Evolutionary conservation across 2,113 vertebrate species (phyloP), one percentile per base, ranked within the genome.

Genomic region (Thryonomys swinderianus): DNA sequence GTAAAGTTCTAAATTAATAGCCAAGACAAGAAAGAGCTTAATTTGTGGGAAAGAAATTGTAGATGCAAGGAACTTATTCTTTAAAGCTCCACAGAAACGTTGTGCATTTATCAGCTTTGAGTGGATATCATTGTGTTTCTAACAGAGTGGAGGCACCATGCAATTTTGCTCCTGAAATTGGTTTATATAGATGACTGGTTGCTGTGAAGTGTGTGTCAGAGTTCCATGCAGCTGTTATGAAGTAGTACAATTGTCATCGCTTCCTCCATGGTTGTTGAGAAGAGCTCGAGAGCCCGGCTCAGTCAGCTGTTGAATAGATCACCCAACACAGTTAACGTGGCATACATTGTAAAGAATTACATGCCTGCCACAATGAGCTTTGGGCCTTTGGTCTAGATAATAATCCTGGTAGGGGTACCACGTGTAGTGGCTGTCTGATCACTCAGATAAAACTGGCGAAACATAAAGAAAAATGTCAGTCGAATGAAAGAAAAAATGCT

Each of bases 261-360:
- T 98, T 98, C 98, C 98, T 99, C 99, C 99, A 99, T 98, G 98
- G 98, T 98, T 99, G 98, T 99, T 98, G 98, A 98, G 98, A 98
- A 98, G 98, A 98, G 99, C 98, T 98, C 93, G 98, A 98, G 98
- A 98, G 99, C 98, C 98, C 98, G 98, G 98, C 98, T 99, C 99
- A 99, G 98, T 98, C 99, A 99, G 98, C 99, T 99, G 99, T 99
- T 99, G 99, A 99, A 99, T 98, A 99, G 99, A 99, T 99, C 99
- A 99, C 99, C 99, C 99, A 99, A 99, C 99, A 99, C 98, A 98
- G 98, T 98, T 99, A 99, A 99, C 98, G 98, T 98, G 99, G 99
- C 98, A 99, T 98, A 99, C 99, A 98, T 98, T 98, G 99, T 98
- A 98, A 99, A 98, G 99, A 99, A 99, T 99, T 99, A 99, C 99